These are phyloP conservation scores for Zoanthus solanderi DNA, from an alignment of 92 coral and sea anemone genomes.

Conservation along the genomic window DNA sequence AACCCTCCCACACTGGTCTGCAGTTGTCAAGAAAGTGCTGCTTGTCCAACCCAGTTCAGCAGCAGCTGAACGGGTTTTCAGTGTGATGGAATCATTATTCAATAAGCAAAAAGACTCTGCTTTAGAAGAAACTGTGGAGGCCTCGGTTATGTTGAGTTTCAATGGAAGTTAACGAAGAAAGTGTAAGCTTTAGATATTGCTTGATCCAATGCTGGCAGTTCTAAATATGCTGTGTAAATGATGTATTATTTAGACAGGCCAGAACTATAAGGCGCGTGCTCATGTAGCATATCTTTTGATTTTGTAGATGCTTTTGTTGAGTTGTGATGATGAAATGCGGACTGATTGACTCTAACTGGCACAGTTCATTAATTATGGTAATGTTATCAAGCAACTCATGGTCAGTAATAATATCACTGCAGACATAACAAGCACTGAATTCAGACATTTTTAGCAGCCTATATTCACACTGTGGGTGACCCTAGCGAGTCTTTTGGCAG, in stretches of 20 bases:
- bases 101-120: conserved; percentile 51
- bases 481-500: conserved; percentile 39
- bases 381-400: conserved; percentile 28
- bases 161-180: conserved; percentile 40
- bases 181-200: conserved; percentile 32
- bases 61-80: conserved; percentile 33
- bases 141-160: conserved; percentile 43
- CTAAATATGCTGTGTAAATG: conserved; percentile 40
- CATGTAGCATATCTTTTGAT: conserved; percentile 36
- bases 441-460: conserved; percentile 35
- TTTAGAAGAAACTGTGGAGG: conserved; percentile 49
- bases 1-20: conserved; percentile 57
- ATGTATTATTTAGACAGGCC: conserved; percentile 43
- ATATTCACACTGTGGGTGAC: conserved; percentile 35
- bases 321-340: conserved; percentile 37
- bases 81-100: conserved; percentile 30
- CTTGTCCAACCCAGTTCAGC: conserved; percentile 36
- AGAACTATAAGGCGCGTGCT: conserved; percentile 34
- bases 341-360: conserved; percentile 41
- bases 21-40: conserved; percentile 30
- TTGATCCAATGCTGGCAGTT: conserved; percentile 29
- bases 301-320: conserved; percentile 39
- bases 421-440: conserved; percentile 37
- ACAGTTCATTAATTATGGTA: conserved; percentile 33
- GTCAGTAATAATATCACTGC: conserved; percentile 24